phyloP scores from a whole-genome alignment of 2,888 invertebrate genomes.

The Cephus nigrinus region DNA sequence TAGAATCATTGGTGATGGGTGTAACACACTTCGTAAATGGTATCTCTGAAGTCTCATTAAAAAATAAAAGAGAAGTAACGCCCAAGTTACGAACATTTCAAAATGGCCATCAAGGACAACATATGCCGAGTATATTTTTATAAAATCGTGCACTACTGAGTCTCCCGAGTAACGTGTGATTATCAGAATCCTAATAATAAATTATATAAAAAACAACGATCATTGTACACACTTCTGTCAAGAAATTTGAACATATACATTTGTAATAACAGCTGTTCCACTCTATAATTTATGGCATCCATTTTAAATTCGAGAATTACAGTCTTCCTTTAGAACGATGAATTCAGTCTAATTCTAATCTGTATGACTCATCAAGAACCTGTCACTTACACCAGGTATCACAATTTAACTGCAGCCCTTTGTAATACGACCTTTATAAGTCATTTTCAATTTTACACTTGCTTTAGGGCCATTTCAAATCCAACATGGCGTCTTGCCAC shows the following conservation, averaged over 20 bases:
- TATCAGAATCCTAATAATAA: neutral
- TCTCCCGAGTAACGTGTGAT: neutral
- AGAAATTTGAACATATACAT: no score
- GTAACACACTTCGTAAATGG: neutral
- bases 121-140: neutral
- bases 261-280: slow-evolving; percentile 1
- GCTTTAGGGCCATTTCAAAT: neutral
- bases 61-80: neutral
- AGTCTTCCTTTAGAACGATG: neutral
- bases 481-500: neutral
- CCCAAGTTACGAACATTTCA: neutral
- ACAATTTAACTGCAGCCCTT: neutral
- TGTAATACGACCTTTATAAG: neutral
- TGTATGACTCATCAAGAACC: neutral
- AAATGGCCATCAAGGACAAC: neutral
- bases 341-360: neutral
- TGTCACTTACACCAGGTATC: neutral
- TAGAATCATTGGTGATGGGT: slow-evolving; percentile 20
- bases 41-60: neutral
- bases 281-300: neutral
- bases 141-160: neutral
- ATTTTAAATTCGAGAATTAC: neutral
- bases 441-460: neutral
- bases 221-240: neutral
- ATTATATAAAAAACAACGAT: neutral